These are phyloP conservation scores for Agonopterix heracliana DNA, from an alignment of 2,888 invertebrate species.

Conservation along the genomic window DNA sequence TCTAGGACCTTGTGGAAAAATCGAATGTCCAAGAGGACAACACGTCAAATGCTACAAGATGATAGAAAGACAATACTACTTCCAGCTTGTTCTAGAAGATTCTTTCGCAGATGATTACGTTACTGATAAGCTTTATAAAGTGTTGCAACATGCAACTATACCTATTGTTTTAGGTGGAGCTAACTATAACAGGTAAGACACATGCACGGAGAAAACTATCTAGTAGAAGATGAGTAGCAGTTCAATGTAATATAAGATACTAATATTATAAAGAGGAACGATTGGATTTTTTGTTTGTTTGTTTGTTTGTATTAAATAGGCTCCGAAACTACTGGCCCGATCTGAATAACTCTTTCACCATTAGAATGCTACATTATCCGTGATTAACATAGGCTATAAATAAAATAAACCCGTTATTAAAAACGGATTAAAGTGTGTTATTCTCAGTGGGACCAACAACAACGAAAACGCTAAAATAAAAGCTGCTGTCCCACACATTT, in stretches of 20 bases:
- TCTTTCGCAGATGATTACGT: conserved; percentile 45
- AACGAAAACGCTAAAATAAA: too few species aligned
- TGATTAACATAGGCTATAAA: too few species aligned
- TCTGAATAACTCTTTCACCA: too few species aligned
- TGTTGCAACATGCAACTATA: conserved; percentile 40
- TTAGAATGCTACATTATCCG: too few species aligned
- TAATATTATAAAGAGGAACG: too few species aligned
- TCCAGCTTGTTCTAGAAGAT: conserved; percentile 55
- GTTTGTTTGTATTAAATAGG: too few species aligned
- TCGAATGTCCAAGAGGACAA: conserved; percentile 36
- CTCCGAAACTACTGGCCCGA: too few species aligned
- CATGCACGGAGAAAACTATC: neutral
- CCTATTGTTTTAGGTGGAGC: conserved; percentile 48
- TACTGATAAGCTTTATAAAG: conserved; percentile 42
- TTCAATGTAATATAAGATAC: neutral
- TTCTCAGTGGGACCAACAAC: too few species aligned
- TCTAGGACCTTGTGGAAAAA: conserved; percentile 46
- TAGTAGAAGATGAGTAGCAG: neutral
- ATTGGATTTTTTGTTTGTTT: too few species aligned
- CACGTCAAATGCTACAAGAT: conserved; percentile 40
- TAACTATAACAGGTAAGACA: conserved; percentile 45
- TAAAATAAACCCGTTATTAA: too few species aligned
- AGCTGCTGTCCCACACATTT: too few species aligned
- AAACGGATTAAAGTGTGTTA: too few species aligned
- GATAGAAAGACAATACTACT: conserved; percentile 49